Evolutionary conservation across 2,113 vertebrate species (phyloP).

Genomic region (Glaucidium brasilianum): DNA sequence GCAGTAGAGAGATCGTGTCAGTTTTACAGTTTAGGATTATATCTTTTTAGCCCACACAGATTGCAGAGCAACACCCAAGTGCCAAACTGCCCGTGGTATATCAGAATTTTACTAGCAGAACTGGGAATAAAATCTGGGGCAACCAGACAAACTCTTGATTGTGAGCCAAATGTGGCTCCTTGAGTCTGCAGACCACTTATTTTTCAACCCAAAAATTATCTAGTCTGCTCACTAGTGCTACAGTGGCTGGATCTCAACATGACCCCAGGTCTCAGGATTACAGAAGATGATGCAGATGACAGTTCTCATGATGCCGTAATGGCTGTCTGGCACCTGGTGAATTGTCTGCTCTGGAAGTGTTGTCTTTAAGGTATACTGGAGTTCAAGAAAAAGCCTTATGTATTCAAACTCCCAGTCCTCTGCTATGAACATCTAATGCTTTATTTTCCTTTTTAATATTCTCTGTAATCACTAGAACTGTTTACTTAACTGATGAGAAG

Average conservation of each 20-base stretch:
- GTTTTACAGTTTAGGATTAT: background rate
- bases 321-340: background rate
- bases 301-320: background rate
- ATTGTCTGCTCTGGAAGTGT: background rate
- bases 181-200: background rate
- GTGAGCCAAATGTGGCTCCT: background rate
- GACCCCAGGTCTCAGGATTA: background rate
- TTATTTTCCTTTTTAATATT: background rate
- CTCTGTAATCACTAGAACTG: background rate
- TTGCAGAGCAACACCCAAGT: background rate
- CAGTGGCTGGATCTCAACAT: background rate
- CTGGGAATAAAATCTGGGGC: background rate
- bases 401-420: background rate
- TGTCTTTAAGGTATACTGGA: background rate
- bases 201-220: background rate
- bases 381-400: background rate
- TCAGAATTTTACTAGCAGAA: background rate
- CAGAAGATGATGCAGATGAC: background rate
- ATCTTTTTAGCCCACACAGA: background rate
- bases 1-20: background rate
- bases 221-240: background rate
- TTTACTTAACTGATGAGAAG: background rate
- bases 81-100: background rate
- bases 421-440: background rate
- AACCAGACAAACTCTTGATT: background rate